Percentiles rank a stretch among this genome's conserved stretches.
phyloP scores from a whole-genome alignment of 2,113 vertebrate genomes.

The Thinocorus orbignyianus region DNA sequence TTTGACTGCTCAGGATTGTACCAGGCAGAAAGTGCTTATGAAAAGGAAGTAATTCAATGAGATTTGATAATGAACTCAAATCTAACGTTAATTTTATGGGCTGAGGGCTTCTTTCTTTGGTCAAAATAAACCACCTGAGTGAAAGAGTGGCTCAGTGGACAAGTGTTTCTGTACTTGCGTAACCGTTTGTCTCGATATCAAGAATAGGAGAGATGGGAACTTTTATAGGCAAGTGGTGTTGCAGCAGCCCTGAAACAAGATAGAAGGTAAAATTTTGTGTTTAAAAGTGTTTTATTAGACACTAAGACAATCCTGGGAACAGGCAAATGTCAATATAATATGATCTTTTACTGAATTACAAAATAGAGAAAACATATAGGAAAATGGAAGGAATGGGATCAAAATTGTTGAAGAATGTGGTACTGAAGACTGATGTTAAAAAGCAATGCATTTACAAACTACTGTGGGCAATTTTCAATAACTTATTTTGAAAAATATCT shows the following conservation, averaged over 20 bases:
- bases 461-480: conserved; percentile 3
- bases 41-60: not conserved
- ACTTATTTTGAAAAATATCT: conserved; percentile 1
- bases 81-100: not conserved
- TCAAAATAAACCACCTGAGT: not conserved
- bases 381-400: not conserved
- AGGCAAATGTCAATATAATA: not conserved
- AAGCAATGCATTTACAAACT: conserved; percentile 25
- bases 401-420: not conserved
- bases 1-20: not conserved
- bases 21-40: not conserved
- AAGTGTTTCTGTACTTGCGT: not conserved
- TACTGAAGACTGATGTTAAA: not conserved
- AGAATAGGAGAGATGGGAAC: not conserved
- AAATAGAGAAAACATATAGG: not conserved
- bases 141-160: not conserved
- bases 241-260: not conserved
- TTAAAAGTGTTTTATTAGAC: not conserved
- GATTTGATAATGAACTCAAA: not conserved
- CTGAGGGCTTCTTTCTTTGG: not conserved
- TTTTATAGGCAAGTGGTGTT: not conserved
- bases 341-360: not conserved
- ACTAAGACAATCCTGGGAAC: not conserved
- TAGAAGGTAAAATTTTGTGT: not conserved
- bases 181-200: not conserved